A percentile compares a stretch with the other conserved stretches of the same genome.
Conservation (phyloP, 2,888 invertebrate genomes). For the Apamea crenata region DNA sequence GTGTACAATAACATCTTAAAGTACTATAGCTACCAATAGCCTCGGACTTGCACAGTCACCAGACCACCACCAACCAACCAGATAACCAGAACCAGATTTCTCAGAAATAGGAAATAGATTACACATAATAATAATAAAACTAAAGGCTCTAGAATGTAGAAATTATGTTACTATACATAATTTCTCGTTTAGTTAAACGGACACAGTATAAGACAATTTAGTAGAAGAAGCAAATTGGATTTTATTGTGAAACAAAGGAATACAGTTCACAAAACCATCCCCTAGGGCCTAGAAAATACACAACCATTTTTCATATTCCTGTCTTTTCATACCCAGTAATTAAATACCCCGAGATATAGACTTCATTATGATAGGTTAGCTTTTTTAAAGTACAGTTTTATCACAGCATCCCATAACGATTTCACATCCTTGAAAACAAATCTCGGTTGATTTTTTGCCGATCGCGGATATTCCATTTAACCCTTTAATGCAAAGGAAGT, state of each 20-base stretch:
- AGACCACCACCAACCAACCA: too few species aligned
- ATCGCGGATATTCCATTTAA: conserved; percentile 86
- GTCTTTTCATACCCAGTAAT: conserved; percentile 34
- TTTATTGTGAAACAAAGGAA: conserved; percentile 3
- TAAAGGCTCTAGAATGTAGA: too few species aligned
- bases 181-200: too few species aligned
- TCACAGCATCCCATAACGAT: conserved; percentile 63
- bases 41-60: neutral
- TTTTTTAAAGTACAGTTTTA: conserved; percentile 39
- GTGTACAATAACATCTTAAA: neutral
- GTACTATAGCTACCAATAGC: neutral
- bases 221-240: neutral
- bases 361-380: conserved; percentile 2
- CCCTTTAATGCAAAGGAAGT: conserved; percentile 89
- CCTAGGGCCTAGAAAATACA: conserved; percentile 3
- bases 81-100: too few species aligned
- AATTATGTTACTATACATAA: too few species aligned
- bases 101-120: too few species aligned
- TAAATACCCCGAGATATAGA: conserved; percentile 4
- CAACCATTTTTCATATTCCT: neutral
- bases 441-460: conserved; percentile 76
- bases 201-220: too few species aligned
- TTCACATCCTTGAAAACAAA: conserved; percentile 75
- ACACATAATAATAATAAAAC: too few species aligned
- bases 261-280: neutral